Base-by-base conservation (phyloP, 2,113 vertebrate species). In the Tyrannus savana region DNA sequence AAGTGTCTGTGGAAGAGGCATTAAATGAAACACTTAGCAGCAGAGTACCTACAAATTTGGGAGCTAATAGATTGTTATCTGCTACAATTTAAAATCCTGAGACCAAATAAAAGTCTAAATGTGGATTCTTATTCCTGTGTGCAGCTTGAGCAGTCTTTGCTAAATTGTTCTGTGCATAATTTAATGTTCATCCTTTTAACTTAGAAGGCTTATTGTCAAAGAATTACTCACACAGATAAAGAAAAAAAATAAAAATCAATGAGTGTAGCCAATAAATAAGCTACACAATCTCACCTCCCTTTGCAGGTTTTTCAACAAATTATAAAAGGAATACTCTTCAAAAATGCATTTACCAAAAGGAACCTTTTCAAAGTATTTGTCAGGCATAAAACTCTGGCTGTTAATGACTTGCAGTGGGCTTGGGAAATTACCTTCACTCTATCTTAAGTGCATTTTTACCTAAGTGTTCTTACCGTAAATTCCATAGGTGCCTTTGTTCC, bases 171-270 rank as follows among this genome's bases (percentile, higher is more conserved):
- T 87, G 78, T 0, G 1, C 67, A 37, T 87, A 95, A 95, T 85
- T 95, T 90, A 89, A 91, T 83, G 87, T 77, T 96, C 93, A 93
- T 95, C 87, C 84, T 93, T 95, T 95, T 91, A 93, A 94, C 87
- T 87, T 88, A 25, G 84, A 87, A 93, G 95, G 90, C 68, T 13
- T 37, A 37, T 74, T 95, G 88, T 93, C 84, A 93, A 92, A 67
- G 68, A 92, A 93, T 95, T 95, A 91, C 93, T 93, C 90, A 78
- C 33, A 64, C 21, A 81, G 92, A 75, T 93, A 75, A 96, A 89
- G 68, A 35, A 81, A 73, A 67, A 87, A 35, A 73, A 59, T 37
- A 47, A 71, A 79, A 78, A 84, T 68, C 18, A 19, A 25, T 42
- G n/a, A 82, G 14, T 46, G 44, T 60, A 62, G 27, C 66, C 69